Evolutionary conservation across 2,888 invertebrate genomes (phyloP).

Genomic region (Trachelus stipa): DNA sequence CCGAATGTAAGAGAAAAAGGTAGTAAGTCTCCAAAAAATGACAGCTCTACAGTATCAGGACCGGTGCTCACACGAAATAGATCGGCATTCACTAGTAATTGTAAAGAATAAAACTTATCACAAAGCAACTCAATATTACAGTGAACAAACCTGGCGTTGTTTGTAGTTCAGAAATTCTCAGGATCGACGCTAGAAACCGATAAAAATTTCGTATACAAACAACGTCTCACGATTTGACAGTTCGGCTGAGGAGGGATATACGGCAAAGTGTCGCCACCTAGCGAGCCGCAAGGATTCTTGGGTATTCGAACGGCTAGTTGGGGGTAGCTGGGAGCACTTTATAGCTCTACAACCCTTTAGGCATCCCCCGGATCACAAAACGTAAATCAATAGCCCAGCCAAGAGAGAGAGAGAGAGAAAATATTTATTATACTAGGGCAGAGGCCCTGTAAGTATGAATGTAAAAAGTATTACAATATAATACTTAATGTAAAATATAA

Average conservation of each 20-base stretch:
- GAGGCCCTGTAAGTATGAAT: too few relatives aligned
- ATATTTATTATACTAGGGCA: too few relatives aligned
- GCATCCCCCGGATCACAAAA: constrained; percentile 15
- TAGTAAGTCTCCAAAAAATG: constrained; percentile 25
- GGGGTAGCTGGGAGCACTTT: constrained; percentile 13
- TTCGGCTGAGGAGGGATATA: constrained; percentile 36
- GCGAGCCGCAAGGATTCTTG: constrained; percentile 10
- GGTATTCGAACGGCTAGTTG: neutral
- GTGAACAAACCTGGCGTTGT: constrained; percentile 36
- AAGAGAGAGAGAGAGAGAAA: neutral
- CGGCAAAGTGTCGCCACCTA: constrained; percentile 30
- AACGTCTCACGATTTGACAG: constrained; percentile 56
- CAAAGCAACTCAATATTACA: neutral
- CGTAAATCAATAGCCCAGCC: constrained; percentile 17
- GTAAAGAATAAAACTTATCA: neutral
- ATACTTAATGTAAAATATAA: too few relatives aligned
- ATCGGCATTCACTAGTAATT: constrained; percentile 6
- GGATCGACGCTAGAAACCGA: constrained; percentile 35
- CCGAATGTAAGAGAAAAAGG: neutral
- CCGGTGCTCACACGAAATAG: constrained; percentile 5
- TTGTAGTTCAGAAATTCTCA: constrained; percentile 15
- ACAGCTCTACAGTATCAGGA: constrained; percentile 18
- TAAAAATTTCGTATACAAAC: constrained; percentile 58
- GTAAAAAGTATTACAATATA: too few relatives aligned
- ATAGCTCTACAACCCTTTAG: constrained; percentile 18